Evolutionary conservation across 1,140 invertebrate genomes (phyloP).

Genomic region (Sinella curviseta): DNA sequence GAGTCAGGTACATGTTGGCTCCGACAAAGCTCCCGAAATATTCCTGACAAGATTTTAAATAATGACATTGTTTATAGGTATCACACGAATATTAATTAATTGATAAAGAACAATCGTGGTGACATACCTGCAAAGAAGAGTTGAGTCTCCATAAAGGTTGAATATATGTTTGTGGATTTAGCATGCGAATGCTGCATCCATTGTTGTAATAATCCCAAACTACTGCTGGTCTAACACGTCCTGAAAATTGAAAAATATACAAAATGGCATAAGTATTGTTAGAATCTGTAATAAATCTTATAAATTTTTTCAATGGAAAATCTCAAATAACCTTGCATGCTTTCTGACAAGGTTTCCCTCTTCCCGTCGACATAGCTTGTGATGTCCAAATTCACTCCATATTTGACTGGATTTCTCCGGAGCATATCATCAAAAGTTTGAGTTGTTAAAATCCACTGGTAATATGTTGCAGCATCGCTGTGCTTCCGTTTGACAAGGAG

Average conservation of each 20-base stretch:
- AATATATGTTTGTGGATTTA: constrained; percentile 92
- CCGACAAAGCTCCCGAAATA: constrained; percentile 91
- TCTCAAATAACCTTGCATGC: constrained; percentile 33
- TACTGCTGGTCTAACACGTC: constrained; percentile 67
- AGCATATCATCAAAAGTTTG: constrained; percentile 75
- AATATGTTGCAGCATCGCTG: constrained; percentile 64
- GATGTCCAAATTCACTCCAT: constrained; percentile 85
- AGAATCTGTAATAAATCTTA: not conserved
- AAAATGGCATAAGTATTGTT: not conserved
- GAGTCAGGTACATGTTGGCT: constrained; percentile 94
- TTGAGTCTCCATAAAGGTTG: constrained; percentile 62
- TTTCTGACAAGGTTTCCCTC: constrained; percentile 66
- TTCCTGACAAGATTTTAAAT: constrained; percentile 63
- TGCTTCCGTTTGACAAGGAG: constrained; percentile 67
- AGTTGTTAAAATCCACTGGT: constrained; percentile 72
- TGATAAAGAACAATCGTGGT: not conserved
- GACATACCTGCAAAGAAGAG: constrained; percentile 70
- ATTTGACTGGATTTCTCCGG: constrained; percentile 66
- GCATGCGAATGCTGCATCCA: constrained; percentile 84
- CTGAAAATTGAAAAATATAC: constrained; percentile 15
- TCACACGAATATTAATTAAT: not conserved
- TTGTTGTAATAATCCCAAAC: constrained; percentile 90
- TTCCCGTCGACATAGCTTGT: constrained; percentile 78
- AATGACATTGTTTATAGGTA: constrained; percentile 9
- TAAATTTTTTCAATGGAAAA: not conserved